These are phyloP conservation scores for Ceratoteleas bidentatus DNA, from an alignment of 1,140 invertebrate species.

Conservation along the genomic window DNA sequence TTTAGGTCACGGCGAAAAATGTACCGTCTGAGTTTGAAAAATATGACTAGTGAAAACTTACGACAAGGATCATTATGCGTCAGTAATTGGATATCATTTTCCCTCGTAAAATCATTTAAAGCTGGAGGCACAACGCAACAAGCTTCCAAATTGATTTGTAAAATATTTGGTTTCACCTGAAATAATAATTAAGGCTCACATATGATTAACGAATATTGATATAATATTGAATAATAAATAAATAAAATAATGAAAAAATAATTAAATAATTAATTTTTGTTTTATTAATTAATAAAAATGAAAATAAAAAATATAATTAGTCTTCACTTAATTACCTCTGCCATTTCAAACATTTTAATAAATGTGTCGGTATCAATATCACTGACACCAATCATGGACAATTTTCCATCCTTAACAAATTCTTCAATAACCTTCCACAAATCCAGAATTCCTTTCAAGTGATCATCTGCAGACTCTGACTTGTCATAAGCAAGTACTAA, in stretches of 20 bases:
- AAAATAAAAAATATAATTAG: background rate
- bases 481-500: slow-evolving; percentile 87
- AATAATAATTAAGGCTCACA: no score
- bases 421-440: slow-evolving; percentile 89
- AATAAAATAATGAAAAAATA: background rate
- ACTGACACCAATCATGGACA: slow-evolving; percentile 91
- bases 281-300: background rate
- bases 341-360: slow-evolving; percentile 88
- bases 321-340: slow-evolving; percentile 81
- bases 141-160: slow-evolving; percentile 96
- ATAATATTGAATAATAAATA: background rate
- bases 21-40: no score
- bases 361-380: slow-evolving; percentile 93
- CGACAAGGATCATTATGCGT: slow-evolving; percentile 97
- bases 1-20: no score
- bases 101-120: slow-evolving; percentile 93
- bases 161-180: slow-evolving; percentile 92
- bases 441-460: slow-evolving; percentile 85
- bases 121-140: slow-evolving; percentile 97
- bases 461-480: slow-evolving; percentile 75
- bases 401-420: slow-evolving; percentile 84
- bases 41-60: slow-evolving; percentile 76
- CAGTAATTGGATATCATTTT: slow-evolving; percentile 94
- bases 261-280: no score
- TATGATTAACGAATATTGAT: background rate